Evolutionary conservation across 2,888 invertebrate species (phyloP).

Genomic region (Junonia oenone): DNA sequence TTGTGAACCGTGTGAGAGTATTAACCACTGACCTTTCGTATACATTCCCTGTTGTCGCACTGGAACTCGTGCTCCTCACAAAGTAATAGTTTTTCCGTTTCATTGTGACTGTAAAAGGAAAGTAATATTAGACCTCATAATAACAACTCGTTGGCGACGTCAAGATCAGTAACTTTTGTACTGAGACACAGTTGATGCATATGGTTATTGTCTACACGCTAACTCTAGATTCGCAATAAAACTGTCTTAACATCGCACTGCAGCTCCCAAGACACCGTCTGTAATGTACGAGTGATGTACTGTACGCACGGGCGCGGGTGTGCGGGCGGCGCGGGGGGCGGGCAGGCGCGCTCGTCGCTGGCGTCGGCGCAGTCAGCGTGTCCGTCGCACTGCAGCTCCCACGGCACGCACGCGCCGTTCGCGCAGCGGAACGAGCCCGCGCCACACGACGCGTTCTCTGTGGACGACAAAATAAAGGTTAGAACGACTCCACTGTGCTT

Average conservation of each 20-base stretch:
- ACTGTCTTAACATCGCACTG: no score
- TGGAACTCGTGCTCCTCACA: constrained; percentile 83
- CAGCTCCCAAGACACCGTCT: no score
- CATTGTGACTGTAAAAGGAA: constrained; percentile 25
- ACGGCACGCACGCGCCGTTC: constrained; percentile 85
- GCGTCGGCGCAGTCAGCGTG: constrained; percentile 86
- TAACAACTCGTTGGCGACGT: no score
- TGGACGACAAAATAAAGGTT: neutral
- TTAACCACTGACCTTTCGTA: constrained; percentile 73
- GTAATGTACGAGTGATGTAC: no score
- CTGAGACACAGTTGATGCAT: no score
- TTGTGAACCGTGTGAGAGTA: no score
- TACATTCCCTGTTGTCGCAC: constrained; percentile 82
- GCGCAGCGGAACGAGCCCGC: constrained; percentile 85
- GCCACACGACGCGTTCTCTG: constrained; percentile 73
- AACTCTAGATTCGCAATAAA: no score
- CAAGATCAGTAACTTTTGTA: no score
- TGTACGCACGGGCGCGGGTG: constrained; percentile 11
- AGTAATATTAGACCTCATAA: no score
- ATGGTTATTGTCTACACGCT: no score
- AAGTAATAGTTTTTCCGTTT: constrained; percentile 37
- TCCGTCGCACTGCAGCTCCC: constrained; percentile 86
- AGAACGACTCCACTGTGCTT: no score
- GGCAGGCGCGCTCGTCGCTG: constrained; percentile 84
- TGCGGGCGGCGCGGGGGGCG: constrained; percentile 23